Percentiles rank a stretch among this genome's conserved stretches.
Conservation (phyloP, 2,113 vertebrate genomes). For the Cyrtonyx montezumae region DNA sequence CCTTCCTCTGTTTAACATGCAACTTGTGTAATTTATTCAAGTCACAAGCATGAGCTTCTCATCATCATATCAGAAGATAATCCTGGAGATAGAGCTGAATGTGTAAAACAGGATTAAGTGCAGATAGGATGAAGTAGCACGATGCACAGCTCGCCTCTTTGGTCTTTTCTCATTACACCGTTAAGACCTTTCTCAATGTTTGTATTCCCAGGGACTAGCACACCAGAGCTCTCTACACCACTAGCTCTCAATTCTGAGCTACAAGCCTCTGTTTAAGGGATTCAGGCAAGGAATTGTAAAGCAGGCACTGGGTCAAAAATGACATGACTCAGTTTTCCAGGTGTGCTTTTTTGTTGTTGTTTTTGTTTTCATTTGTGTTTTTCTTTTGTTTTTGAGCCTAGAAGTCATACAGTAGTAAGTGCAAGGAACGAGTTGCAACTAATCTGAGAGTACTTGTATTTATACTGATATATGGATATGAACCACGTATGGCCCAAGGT, state of each 20-base stretch:
- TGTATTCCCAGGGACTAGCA: neutral
- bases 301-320: neutral
- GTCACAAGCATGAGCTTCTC: conserved; percentile 45
- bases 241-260: neutral
- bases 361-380: too few relatives aligned
- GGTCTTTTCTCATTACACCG: conserved; percentile 18
- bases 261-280: neutral
- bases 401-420: neutral
- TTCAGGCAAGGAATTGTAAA: neutral
- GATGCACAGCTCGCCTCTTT: neutral
- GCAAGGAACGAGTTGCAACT: neutral
- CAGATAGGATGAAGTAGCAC: neutral
- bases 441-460: neutral
- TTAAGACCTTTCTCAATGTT: neutral
- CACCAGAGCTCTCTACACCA: neutral
- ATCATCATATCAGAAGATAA: conserved; percentile 47
- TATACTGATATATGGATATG: neutral
- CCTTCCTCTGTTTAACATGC: conserved; percentile 44
- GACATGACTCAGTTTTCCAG: rapidly evolving
- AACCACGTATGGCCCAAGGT: neutral
- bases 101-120: conserved; percentile 53
- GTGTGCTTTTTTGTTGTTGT: too few relatives aligned
- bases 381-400: neutral
- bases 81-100: conserved; percentile 18
- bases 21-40: conserved; percentile 47